Evolutionary conservation across 92 coral and sea anemone species (phyloP).

Genomic region (Paramuricea clavata): DNA sequence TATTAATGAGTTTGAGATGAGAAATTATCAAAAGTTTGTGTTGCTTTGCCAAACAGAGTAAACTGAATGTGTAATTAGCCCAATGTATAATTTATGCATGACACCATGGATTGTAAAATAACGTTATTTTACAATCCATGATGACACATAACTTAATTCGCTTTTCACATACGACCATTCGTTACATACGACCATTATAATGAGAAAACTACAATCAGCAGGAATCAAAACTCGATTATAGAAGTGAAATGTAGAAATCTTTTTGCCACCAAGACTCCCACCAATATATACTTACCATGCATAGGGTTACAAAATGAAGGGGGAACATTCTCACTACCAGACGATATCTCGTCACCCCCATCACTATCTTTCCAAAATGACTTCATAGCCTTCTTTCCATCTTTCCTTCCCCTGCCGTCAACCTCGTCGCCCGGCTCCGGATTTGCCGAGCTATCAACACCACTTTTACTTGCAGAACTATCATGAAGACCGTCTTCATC

Average conservation of each 20-base stretch:
- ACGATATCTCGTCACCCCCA: slow-evolving; percentile 24
- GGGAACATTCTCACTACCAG: slow-evolving; percentile 30
- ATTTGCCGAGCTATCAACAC: background rate
- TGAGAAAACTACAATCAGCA: no score
- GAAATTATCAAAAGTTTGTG: no score
- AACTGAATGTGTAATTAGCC: no score
- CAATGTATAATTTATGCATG: no score
- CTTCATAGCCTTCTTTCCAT: background rate
- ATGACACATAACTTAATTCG: no score
- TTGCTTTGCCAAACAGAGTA: no score
- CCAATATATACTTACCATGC: background rate
- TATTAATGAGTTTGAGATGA: no score
- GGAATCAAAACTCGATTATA: no score
- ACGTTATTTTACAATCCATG: no score
- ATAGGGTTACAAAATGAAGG: slow-evolving; percentile 34
- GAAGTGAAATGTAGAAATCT: background rate
- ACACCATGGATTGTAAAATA: no score
- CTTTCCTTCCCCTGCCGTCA: slow-evolving; percentile 10
- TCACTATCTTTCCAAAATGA: slow-evolving; percentile 42
- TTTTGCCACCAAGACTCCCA: background rate
- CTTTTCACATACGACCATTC: no score
- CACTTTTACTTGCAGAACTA: background rate
- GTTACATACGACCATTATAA: no score
- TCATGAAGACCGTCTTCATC: slow-evolving; percentile 10
- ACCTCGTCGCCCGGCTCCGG: background rate